Percentiles rank a stretch among this genome's conserved stretches.
phyloP scores from a whole-genome alignment of 1,140 invertebrate genomes.

The Aradophagus sp. region DNA sequence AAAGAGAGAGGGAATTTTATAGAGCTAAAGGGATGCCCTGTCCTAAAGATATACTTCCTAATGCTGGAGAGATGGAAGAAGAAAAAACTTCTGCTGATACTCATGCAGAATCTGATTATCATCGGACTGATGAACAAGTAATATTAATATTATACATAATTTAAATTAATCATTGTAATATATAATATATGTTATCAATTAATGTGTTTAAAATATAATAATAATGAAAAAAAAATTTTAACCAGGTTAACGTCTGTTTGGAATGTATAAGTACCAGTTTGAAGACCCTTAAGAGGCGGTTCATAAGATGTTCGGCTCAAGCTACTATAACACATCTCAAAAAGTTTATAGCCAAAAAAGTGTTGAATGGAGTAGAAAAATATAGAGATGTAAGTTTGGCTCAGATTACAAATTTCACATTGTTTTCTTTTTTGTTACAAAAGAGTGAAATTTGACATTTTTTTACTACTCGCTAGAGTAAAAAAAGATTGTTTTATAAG shows the following conservation, averaged over 20 bases:
- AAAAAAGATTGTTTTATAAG: no score
- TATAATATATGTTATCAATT: no score
- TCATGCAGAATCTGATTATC: slow-evolving; percentile 91
- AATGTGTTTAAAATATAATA: no score
- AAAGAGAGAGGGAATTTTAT: slow-evolving; percentile 91
- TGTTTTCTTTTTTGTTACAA: no score
- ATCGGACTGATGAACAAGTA: slow-evolving; percentile 96
- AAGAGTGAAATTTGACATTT: no score
- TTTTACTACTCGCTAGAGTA: no score
- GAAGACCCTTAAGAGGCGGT: slow-evolving; percentile 89
- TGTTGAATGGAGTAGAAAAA: slow-evolving; percentile 91
- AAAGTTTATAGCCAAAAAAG: slow-evolving; percentile 97
- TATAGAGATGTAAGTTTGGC: slow-evolving; percentile 94
- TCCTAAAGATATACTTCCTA: slow-evolving; percentile 89
- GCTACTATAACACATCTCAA: slow-evolving; percentile 97
- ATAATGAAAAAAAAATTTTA: no score
- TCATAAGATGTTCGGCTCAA: slow-evolving; percentile 95
- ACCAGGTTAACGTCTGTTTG: slow-evolving; percentile 90
- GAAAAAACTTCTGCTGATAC: slow-evolving; percentile 80
- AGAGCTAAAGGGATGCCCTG: slow-evolving; percentile 86
- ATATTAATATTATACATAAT: no score
- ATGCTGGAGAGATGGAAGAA: slow-evolving; percentile 78
- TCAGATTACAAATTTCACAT: no score
- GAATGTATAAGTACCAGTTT: slow-evolving; percentile 90
- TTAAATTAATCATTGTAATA: no score